Evolutionary conservation across 2,888 invertebrate genomes (phyloP), one percentile per base, ranked within the genome.

Genomic region (Nineta flava): DNA sequence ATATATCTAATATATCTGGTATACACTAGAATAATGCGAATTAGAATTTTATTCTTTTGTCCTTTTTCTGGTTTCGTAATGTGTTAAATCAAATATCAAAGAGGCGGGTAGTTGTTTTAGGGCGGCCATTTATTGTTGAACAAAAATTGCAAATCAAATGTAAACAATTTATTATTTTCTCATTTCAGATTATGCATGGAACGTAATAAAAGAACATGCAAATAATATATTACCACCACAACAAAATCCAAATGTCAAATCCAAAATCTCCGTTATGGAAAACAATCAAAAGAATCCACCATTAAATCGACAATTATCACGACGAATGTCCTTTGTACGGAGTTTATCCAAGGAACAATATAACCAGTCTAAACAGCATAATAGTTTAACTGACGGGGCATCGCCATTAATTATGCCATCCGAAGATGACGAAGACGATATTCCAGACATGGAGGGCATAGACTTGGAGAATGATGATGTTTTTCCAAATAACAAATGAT

Each of bases 161-260:
- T n/a, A n/a, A n/a, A n/a, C n/a, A n/a, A n/a, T n/a, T n/a, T n/a
- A n/a, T n/a, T n/a, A n/a, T 13, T 34, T 47, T 19, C 9, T 46
- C 17, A 50, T 52, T 52, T 21, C 55, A 69, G 77, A 77, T 46
- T 71, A 75, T 53, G 82, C 82, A 0, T 77, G 80, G 72, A 66
- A 70, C 31, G 71, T 79, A 13, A 80, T 83, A 50, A 70, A 70
- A 53, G 67, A 74, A 50, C 73, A 75, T 54, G 79, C 81, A 0
- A 69, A 70, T 7, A 13, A 21, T 10, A 13, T 44, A 17, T 44
- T 44, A 26, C 9, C 26, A 26, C 26, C 26, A 7, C 7, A 26
- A 26, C 7, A 7, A 26, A 26, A 26, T 5, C 26, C n/a, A n/a
- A n/a, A n/a, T 3, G 26, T 26, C n/a, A 15, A 12, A 38, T 9